phyloP scores from a whole-genome alignment of 1,140 invertebrate genomes.

The Caenorhabditis inopinata region DNA sequence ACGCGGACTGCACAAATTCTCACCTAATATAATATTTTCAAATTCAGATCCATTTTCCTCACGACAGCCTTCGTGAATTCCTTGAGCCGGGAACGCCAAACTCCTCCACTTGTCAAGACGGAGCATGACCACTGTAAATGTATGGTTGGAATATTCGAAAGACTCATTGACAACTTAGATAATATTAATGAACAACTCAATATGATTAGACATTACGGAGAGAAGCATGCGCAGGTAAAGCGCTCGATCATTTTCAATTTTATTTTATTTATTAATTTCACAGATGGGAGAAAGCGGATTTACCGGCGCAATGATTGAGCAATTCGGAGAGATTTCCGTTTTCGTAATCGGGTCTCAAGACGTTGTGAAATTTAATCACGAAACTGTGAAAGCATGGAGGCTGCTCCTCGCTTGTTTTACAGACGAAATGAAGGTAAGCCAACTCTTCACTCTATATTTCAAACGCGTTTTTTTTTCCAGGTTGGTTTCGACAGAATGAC shows the following conservation, averaged over 20 bases:
- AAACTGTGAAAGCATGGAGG: slow-evolving; percentile 50
- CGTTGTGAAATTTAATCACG: slow-evolving; percentile 49
- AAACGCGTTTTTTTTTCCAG: not conserved
- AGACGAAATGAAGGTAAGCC: slow-evolving; percentile 44
- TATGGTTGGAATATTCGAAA: slow-evolving; percentile 48
- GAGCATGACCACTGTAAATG: slow-evolving; percentile 52
- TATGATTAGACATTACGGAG: slow-evolving; percentile 45
- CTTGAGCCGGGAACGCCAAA: slow-evolving; percentile 40
- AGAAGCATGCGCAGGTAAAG: slow-evolving; percentile 49
- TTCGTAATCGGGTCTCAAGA: slow-evolving; percentile 48
- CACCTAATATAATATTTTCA: too few species aligned
- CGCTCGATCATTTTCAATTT: not conserved
- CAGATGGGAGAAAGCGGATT: slow-evolving; percentile 51
- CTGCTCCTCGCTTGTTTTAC: slow-evolving; percentile 46
- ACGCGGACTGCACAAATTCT: not conserved
- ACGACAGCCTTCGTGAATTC: slow-evolving; percentile 51
- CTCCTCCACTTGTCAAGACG: slow-evolving; percentile 46
- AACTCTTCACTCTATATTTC: not conserved
- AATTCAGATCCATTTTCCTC: slow-evolving; percentile 48
- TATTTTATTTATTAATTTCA: not conserved
- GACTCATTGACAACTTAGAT: slow-evolving; percentile 44
- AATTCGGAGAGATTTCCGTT: slow-evolving; percentile 50
- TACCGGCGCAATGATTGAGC: slow-evolving; percentile 49
- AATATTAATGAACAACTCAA: slow-evolving; percentile 30
- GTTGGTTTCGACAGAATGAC: not conserved